These are phyloP conservation scores for Hippocampus barbouri DNA, from an alignment of 2,113 vertebrate species.

Conservation along the genomic window DNA sequence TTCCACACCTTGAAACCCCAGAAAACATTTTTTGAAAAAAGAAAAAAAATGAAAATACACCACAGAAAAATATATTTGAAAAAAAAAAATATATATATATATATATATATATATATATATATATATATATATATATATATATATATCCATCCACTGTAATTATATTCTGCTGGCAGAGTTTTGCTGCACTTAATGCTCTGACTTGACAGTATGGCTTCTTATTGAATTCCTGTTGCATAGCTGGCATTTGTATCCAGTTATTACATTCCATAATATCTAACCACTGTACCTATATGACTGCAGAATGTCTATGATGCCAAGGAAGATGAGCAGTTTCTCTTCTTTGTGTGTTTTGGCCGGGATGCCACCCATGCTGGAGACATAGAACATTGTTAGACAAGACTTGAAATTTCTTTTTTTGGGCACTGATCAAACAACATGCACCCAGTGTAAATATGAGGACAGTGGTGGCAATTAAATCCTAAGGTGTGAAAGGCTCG, in stretches of 20 bases:
- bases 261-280: background rate
- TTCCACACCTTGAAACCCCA: too few relatives aligned
- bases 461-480: slow-evolving; percentile 45
- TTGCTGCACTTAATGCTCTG: too few relatives aligned
- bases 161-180: too few relatives aligned
- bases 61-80: too few relatives aligned
- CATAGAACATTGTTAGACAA: slow-evolving; percentile 19
- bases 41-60: too few relatives aligned
- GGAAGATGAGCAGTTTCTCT: slow-evolving; percentile 91
- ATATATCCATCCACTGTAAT: too few relatives aligned
- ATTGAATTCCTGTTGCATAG: background rate
- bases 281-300: slow-evolving; percentile 89
- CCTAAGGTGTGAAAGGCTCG: slow-evolving; percentile 18
- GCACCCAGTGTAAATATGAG: slow-evolving; percentile 28
- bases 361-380: slow-evolving; percentile 92
- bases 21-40: too few relatives aligned
- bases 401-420: background rate
- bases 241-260: background rate
- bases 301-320: slow-evolving; percentile 97
- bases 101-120: too few relatives aligned
- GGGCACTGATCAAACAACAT: slow-evolving; percentile 36
- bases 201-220: too few relatives aligned
- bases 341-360: slow-evolving; percentile 93
- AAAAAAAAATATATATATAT: too few relatives aligned
- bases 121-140: too few relatives aligned